Evolutionary conservation across 2,113 vertebrate species (phyloP).

Genomic region (Neodontobutis hainanensis): DNA sequence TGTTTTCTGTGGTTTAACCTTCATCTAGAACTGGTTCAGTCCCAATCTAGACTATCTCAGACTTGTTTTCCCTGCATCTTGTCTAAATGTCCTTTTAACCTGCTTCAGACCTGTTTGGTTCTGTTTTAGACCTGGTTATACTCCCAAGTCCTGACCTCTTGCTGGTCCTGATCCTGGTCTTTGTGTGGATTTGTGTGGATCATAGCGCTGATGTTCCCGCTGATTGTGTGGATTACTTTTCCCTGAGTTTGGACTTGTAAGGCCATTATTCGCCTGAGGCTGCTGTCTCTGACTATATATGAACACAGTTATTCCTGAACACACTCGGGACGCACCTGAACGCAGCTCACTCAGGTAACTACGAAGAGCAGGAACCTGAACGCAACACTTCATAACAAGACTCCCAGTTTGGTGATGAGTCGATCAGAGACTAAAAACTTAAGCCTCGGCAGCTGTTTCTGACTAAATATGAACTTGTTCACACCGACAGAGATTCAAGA

Average conservation of each 20-base stretch:
- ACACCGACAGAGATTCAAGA: background rate
- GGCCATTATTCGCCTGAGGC: slow-evolving; percentile 34
- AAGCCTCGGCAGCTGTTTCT: slow-evolving; percentile 1
- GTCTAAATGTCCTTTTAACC: no score
- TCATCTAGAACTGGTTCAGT: no score
- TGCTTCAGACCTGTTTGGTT: background rate
- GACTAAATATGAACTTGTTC: slow-evolving; percentile 49
- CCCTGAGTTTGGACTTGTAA: slow-evolving; percentile 56
- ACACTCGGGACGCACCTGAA: background rate
- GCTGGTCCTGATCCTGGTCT: slow-evolving; percentile 18
- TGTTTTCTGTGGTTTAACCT: no score
- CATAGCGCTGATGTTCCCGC: slow-evolving; percentile 30
- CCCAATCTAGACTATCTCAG: no score
- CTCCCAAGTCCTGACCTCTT: slow-evolving; percentile 2
- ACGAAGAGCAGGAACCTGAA: background rate
- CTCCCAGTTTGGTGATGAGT: background rate
- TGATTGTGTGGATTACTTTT: slow-evolving; percentile 4
- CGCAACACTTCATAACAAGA: background rate
- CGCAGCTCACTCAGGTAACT: background rate
- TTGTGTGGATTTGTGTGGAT: slow-evolving; percentile 29
- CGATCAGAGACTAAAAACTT: background rate
- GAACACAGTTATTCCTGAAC: background rate
- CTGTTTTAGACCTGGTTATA: background rate
- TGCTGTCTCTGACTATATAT: slow-evolving; percentile 2
- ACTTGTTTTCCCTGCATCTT: no score